These are phyloP conservation scores for Drosophila oshimai DNA, from an alignment of 1,140 invertebrate species.

Conservation along the genomic window DNA sequence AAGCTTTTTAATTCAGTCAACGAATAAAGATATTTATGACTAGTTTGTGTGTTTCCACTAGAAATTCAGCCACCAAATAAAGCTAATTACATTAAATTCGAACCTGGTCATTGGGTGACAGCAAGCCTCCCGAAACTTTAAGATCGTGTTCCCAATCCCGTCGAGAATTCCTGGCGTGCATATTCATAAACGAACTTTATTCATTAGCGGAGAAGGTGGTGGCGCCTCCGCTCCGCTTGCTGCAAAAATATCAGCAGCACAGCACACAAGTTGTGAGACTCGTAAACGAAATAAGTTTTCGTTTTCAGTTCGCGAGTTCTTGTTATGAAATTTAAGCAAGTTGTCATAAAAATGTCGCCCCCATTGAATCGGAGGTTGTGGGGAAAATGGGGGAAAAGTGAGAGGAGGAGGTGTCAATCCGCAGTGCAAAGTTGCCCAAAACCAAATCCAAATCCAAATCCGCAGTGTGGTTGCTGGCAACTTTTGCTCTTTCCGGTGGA, in stretches of 20 bases:
- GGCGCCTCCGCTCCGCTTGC: neutral
- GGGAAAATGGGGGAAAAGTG: neutral
- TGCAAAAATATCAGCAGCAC: conserved; percentile 20
- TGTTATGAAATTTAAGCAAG: conserved; percentile 76
- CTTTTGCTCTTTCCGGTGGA: conserved; percentile 74
- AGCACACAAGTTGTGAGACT: conserved; percentile 36
- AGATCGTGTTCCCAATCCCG: neutral
- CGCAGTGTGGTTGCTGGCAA: conserved; percentile 59
- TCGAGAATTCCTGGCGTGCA: neutral
- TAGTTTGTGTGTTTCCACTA: too few relatives aligned
- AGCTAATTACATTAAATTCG: neutral
- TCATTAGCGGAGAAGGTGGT: conserved; percentile 56
- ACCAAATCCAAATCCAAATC: conserved; percentile 52
- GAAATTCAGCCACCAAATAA: too few relatives aligned
- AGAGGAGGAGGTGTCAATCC: conserved; percentile 39
- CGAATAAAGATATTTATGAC: too few relatives aligned
- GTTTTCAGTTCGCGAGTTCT: conserved; percentile 38
- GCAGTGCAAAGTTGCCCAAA: conserved; percentile 55
- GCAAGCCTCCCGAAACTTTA: neutral
- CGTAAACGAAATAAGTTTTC: conserved; percentile 69
- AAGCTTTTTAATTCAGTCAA: too few relatives aligned
- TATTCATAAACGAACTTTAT: conserved; percentile 70
- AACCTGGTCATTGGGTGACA: neutral
- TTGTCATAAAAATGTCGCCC: conserved; percentile 78
- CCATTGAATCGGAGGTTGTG: conserved; percentile 13